Conservation (phyloP, 2,113 vertebrate species). For the Nothobranchius kuhntae region DNA sequence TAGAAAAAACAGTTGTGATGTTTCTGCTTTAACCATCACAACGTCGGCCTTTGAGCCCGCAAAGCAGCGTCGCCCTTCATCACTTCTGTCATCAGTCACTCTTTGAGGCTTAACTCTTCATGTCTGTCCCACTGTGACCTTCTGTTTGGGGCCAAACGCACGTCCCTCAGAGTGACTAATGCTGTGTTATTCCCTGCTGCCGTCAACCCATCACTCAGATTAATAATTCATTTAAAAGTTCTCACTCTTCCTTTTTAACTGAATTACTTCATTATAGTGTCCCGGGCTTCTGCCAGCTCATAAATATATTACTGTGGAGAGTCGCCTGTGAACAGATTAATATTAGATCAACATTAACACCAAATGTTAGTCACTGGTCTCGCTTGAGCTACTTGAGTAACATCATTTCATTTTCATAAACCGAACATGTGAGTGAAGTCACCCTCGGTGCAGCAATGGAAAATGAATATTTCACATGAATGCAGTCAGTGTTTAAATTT, state of each 20-base stretch:
- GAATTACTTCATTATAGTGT: slow-evolving; percentile 52
- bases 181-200: slow-evolving; percentile 23
- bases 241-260: slow-evolving; percentile 29
- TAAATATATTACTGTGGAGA: slow-evolving; percentile 40
- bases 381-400: slow-evolving; percentile 32
- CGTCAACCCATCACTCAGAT: slow-evolving; percentile 25
- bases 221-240: slow-evolving; percentile 48
- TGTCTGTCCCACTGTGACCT: slow-evolving; percentile 32
- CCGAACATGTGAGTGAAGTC: slow-evolving; percentile 59
- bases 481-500: slow-evolving; percentile 56
- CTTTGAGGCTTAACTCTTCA: slow-evolving; percentile 22
- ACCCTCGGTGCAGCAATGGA: slow-evolving; percentile 47
- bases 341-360: slow-evolving; percentile 55
- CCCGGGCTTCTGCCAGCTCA: slow-evolving; percentile 30
- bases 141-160: slow-evolving; percentile 19
- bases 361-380: slow-evolving; percentile 49
- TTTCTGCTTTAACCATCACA: slow-evolving; percentile 13
- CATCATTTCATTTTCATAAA: slow-evolving; percentile 55
- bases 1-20: background rate
- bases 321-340: slow-evolving; percentile 41
- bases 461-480: slow-evolving; percentile 59
- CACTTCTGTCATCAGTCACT: slow-evolving; percentile 40
- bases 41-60: slow-evolving; percentile 18
- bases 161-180: slow-evolving; percentile 14
- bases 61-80: slow-evolving; percentile 18